phyloP scores from a whole-genome alignment of 2,888 invertebrate genomes.

The Candidula unifasciata region DNA sequence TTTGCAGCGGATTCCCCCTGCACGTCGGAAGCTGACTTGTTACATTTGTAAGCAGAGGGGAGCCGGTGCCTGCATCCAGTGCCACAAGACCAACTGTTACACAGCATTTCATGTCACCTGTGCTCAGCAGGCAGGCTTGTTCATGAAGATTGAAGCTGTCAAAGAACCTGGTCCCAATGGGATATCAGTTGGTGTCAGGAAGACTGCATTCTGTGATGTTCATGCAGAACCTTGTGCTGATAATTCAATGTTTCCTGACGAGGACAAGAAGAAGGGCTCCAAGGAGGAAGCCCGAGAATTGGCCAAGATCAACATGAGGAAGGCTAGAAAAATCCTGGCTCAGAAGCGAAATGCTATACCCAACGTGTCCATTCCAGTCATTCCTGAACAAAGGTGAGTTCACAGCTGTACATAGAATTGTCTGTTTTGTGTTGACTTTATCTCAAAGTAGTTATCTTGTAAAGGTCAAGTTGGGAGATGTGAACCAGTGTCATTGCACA shows the following conservation, averaged over 20 bases:
- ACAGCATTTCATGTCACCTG: slow-evolving; percentile 99
- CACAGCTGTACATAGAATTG: not conserved
- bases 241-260: slow-evolving; percentile 72
- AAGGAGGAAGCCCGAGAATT: slow-evolving; percentile 75
- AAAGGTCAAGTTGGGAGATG: too few relatives aligned
- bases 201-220: slow-evolving; percentile 96
- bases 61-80: slow-evolving; percentile 98
- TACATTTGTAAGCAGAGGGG: slow-evolving; percentile 88
- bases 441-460: too few relatives aligned
- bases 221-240: slow-evolving; percentile 86
- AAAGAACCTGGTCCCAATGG: slow-evolving; percentile 78
- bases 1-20: slow-evolving; percentile 95
- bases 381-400: slow-evolving; percentile 80
- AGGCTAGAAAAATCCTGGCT: slow-evolving; percentile 90
- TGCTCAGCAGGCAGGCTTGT: slow-evolving; percentile 92
- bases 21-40: slow-evolving; percentile 96
- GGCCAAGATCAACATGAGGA: slow-evolving; percentile 87
- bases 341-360: slow-evolving; percentile 93
- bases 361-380: slow-evolving; percentile 93
- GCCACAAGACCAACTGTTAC: slow-evolving; percentile 96
- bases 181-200: slow-evolving; percentile 82
- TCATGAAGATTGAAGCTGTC: slow-evolving; percentile 92
- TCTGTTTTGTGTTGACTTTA: too few relatives aligned
- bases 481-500: too few relatives aligned
- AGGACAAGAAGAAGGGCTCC: slow-evolving; percentile 63